Conservation (phyloP, 2,888 invertebrate species). For the Lathronympha strigana region DNA sequence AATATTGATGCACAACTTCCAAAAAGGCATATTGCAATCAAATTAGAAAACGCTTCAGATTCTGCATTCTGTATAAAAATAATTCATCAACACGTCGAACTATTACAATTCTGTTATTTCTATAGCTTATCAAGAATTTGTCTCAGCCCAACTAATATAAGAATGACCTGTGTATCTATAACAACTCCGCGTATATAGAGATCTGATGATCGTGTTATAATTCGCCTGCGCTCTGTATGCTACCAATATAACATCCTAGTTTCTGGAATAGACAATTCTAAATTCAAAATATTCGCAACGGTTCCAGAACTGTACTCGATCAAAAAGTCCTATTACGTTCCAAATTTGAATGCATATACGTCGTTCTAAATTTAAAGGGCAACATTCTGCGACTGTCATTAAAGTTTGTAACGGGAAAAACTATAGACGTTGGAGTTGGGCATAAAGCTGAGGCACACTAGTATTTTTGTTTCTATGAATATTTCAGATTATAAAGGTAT, state of each 20-base stretch:
- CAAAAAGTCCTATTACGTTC: not conserved
- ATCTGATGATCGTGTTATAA: not conserved
- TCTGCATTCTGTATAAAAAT: slow-evolving; percentile 14
- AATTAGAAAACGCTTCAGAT: slow-evolving; percentile 10
- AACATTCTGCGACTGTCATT: slow-evolving; percentile 31
- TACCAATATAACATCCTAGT: not conserved
- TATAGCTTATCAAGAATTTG: not conserved
- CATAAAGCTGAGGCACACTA: slow-evolving; percentile 16
- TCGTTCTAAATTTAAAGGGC: slow-evolving; percentile 3
- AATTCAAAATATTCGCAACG: slow-evolving; percentile 18
- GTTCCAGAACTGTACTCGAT: not conserved
- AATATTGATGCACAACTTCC: not conserved
- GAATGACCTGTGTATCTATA: not conserved
- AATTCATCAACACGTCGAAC: slow-evolving; percentile 17
- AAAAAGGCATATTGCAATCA: slow-evolving; percentile 5
- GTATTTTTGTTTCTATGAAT: slow-evolving; percentile 6
- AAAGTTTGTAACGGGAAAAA: slow-evolving; percentile 36
- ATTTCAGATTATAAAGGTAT: slow-evolving; percentile 1
- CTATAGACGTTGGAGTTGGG: slow-evolving; percentile 30
- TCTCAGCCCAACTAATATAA: not conserved
- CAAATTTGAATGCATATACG: not conserved
- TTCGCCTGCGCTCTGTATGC: not conserved
- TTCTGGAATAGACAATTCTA: slow-evolving; percentile 21
- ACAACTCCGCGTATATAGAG: not conserved
- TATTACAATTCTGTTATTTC: slow-evolving; percentile 5